A percentile compares a stretch with the other conserved stretches of the same genome.
Evolutionary conservation across 2,113 vertebrate species (phyloP).

Genomic region (Otocyon megalotis): DNA sequence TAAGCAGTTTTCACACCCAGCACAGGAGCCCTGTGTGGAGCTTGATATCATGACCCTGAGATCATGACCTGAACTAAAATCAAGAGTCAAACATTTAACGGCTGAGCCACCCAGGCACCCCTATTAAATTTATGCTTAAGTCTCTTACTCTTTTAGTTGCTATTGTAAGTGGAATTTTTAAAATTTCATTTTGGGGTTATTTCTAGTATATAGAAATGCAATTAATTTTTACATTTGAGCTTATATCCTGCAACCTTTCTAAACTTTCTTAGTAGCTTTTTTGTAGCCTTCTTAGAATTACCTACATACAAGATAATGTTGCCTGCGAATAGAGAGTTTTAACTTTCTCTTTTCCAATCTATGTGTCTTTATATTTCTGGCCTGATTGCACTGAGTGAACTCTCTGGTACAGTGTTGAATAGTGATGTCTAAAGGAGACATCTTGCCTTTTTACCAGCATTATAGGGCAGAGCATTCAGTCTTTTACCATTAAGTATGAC

Average conservation of each 20-base stretch:
- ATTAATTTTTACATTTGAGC: neutral
- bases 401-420: neutral
- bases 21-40: too few relatives aligned
- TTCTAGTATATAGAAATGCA: conserved; percentile 30
- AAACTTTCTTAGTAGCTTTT: neutral
- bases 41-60: too few relatives aligned
- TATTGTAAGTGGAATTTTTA: neutral
- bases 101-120: too few relatives aligned
- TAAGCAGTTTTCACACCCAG: too few relatives aligned
- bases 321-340: neutral
- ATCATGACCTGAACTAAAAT: too few relatives aligned
- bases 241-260: neutral
- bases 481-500: neutral
- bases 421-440: neutral
- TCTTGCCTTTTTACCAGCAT: neutral
- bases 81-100: too few relatives aligned
- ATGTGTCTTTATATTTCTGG: neutral
- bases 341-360: neutral
- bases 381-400: neutral
- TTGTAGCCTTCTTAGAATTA: neutral
- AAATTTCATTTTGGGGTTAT: neutral
- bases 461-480: neutral
- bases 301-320: neutral
- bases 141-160: neutral
- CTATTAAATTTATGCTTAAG: neutral